Evolutionary conservation across 2,888 invertebrate genomes (phyloP).

Genomic region (Gibbula magus): DNA sequence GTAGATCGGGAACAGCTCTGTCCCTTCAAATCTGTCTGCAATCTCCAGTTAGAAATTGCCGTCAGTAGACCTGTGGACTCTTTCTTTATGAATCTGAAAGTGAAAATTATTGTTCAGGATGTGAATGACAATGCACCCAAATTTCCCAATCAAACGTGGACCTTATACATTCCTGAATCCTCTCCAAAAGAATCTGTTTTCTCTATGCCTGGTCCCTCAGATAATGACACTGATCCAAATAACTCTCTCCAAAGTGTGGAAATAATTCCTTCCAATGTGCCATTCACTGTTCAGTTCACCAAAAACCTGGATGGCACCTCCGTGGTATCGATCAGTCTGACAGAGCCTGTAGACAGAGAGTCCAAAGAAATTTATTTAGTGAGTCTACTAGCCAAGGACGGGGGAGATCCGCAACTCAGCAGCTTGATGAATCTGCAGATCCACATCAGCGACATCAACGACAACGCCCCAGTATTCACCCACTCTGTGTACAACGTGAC

Average conservation of each 20-base stretch:
- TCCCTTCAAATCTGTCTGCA: neutral
- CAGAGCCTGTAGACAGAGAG: constrained; percentile 33
- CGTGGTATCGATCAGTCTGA: neutral
- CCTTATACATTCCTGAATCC: constrained; percentile 16
- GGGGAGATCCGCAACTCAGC: constrained; percentile 15
- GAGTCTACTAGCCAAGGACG: constrained; percentile 25
- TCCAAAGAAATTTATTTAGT: constrained; percentile 26
- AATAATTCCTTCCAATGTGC: neutral
- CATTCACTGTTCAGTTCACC: constrained; percentile 7
- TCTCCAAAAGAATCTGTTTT: neutral
- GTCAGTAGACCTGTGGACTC: neutral
- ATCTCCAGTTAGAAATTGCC: neutral
- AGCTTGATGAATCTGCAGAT: constrained; percentile 13
- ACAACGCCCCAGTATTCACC: constrained; percentile 25
- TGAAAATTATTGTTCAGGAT: constrained; percentile 41
- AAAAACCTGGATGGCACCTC: constrained; percentile 27
- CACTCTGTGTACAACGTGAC: constrained; percentile 5
- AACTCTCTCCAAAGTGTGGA: constrained; percentile 4
- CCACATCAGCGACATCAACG: constrained; percentile 20
- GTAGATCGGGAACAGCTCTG: constrained; percentile 23
- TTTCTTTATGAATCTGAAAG: constrained; percentile 18
- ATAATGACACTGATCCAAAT: constrained; percentile 19
- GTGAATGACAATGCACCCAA: constrained; percentile 47
- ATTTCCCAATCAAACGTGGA: constrained; percentile 30
- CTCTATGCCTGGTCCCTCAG: constrained; percentile 15